Base-by-base conservation (phyloP, 2,113 vertebrate genomes). In the Donacobius atricapilla region DNA sequence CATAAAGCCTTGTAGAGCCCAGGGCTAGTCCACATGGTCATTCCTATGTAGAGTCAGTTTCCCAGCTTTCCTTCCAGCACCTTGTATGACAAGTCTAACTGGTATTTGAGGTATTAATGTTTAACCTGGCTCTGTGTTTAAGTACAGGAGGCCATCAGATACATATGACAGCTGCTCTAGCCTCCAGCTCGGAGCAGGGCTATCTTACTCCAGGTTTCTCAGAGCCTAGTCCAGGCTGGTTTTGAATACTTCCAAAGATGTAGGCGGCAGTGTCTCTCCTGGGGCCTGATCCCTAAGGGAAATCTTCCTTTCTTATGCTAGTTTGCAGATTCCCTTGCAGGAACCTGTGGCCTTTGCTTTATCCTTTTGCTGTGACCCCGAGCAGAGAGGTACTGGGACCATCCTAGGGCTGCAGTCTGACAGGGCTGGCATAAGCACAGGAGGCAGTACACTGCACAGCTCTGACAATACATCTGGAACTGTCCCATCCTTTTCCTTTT, bases 381-480 rank as follows among this genome's bases (percentile, higher is more conserved):
- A 88, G 65, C 15, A 76, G 66, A 72, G 14, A 35, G 21, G 39
- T 31, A 2, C 44, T 51, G 33, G 17, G 28, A 23, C 39, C 39
- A 44, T 12, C 13, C 72, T 39, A 23, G 44, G 28, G 17, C 45
- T 83, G 77, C 61, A 80, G 61, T 33, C 24, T 0, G 0, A 6
- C 1, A 11, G 25, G 68, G 28, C 50, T 78, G 69, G 64, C 21
- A 40, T 15, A 20, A 57, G 12, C 53, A 58, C 25, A 37, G 54
- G n/a, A 47, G n/a, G 31, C 31, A 61, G 22, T 3, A 14, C n/a
- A 21, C n/a, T 17, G 24, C 40, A n/a, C 19, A 65, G 63, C 63
- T 80, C 30, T 80, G 63, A 33, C 0, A 0, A 17, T 7, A n/a
- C 13, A 6, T 25, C 50, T 77, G 42, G 14, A 81, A 63, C 16